phyloP scores from a whole-genome alignment of 2,113 vertebrate species.

The Ameiurus melas region DNA sequence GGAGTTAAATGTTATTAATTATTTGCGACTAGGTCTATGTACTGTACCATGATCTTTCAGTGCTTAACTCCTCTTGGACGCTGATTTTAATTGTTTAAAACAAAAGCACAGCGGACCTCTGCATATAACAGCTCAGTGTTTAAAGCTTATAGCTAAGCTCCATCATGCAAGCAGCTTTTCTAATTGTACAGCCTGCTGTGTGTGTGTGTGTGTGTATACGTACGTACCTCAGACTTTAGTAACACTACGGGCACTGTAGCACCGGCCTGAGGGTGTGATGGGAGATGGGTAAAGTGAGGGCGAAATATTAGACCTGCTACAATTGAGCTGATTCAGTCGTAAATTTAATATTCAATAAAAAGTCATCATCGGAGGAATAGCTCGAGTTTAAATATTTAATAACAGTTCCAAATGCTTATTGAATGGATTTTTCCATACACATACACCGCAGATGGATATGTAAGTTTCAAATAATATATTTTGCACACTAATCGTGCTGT shows the following conservation, averaged over 20 bases:
- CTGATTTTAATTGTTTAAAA: neutral
- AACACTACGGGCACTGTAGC: constrained; percentile 58
- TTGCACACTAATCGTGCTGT: neutral
- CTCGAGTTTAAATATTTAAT: neutral
- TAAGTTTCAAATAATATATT: neutral
- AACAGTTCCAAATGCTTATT: neutral
- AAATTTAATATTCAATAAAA: neutral
- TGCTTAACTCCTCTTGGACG: neutral
- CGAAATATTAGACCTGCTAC: constrained; percentile 56
- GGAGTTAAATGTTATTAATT: neutral
- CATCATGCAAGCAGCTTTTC: constrained; percentile 20
- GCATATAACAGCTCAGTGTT: neutral
- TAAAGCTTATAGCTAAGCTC: constrained; percentile 7
- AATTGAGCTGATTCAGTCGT: neutral
- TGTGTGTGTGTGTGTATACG: neutral
- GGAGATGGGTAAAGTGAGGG: constrained; percentile 53
- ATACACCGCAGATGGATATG: no score
- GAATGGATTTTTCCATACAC: no score
- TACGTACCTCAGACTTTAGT: constrained; percentile 62
- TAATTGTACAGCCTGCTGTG: neutral
- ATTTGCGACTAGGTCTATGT: neutral
- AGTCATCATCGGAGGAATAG: neutral
- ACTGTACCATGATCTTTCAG: neutral
- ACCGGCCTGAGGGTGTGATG: constrained; percentile 57
- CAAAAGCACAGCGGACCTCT: neutral